These are phyloP conservation scores for Pseudochirops corinnae DNA, from an alignment of 2,797 vertebrate species.

Conservation along the genomic window DNA sequence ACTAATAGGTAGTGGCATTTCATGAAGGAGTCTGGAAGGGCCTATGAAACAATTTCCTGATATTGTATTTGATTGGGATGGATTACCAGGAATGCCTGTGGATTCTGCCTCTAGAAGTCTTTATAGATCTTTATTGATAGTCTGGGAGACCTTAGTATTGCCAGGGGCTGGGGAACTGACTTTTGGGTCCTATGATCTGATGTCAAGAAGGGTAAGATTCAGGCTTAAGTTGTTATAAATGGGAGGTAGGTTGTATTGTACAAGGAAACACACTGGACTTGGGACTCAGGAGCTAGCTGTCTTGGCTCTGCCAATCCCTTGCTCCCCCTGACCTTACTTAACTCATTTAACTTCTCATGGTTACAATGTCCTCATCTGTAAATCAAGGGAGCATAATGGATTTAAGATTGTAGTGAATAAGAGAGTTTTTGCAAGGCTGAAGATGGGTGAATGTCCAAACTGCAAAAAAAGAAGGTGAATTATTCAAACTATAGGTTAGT, in stretches of 20 bases:
- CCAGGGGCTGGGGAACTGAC: not conserved
- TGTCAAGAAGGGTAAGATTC: not conserved
- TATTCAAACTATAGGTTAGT: not conserved
- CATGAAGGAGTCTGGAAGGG: slow-evolving; percentile 2
- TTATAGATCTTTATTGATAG: not conserved
- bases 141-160: not conserved
- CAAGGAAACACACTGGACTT: not conserved
- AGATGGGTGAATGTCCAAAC: not conserved
- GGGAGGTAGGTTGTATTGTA: not conserved
- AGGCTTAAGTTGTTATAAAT: not conserved
- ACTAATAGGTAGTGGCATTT: slow-evolving; percentile 48
- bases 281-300: not conserved
- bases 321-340: not conserved
- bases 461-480: not conserved
- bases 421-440: not conserved
- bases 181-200: not conserved
- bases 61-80: not conserved
- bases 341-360: not conserved
- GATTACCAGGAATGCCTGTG: not conserved
- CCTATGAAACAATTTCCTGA: slow-evolving; percentile 4
- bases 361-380: not conserved
- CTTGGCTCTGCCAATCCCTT: not conserved
- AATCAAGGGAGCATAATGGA: not conserved
- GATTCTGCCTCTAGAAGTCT: slow-evolving; percentile 18
- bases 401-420: not conserved